Evolutionary conservation across 2,113 vertebrate species (phyloP).

Genomic region (Elgaria multicarinata): DNA sequence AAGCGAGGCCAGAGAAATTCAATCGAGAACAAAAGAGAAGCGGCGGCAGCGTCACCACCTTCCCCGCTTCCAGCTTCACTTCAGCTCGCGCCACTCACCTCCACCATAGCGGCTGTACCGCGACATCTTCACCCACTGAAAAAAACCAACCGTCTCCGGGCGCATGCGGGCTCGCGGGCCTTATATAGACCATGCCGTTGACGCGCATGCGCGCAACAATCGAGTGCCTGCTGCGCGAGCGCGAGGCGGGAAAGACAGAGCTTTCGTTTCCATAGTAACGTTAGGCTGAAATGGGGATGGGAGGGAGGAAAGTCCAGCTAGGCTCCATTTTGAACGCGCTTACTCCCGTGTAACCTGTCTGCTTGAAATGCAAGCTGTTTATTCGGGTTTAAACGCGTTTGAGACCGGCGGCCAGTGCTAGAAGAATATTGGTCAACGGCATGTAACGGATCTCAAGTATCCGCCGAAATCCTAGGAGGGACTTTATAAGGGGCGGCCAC

Average conservation of each 20-base stretch:
- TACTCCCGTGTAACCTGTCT: neutral
- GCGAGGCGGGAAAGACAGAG: slow-evolving; percentile 5
- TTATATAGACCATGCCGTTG: slow-evolving; percentile 14
- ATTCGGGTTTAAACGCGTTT: neutral
- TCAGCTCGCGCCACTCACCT: neutral
- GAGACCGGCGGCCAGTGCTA: neutral
- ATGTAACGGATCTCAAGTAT: neutral
- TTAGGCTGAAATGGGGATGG: neutral
- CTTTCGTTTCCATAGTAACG: slow-evolving; percentile 2
- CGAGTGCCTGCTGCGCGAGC: neutral
- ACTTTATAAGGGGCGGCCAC: neutral
- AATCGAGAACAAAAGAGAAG: no score
- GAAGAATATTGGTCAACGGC: neutral
- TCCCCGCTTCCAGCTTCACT: no score
- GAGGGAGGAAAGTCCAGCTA: neutral
- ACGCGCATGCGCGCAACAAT: slow-evolving; percentile 9
- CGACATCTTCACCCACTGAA: neutral
- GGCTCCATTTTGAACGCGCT: neutral
- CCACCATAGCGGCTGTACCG: slow-evolving; percentile 35
- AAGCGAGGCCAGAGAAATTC: no score
- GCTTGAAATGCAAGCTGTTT: neutral
- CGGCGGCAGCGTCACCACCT: rapidly evolving
- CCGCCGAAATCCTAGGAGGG: neutral
- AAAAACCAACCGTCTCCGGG: neutral
- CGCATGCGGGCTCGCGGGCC: slow-evolving; percentile 3